These are phyloP conservation scores for Ceraclea dissimilis DNA, from an alignment of 2,888 invertebrate species.

Conservation along the genomic window DNA sequence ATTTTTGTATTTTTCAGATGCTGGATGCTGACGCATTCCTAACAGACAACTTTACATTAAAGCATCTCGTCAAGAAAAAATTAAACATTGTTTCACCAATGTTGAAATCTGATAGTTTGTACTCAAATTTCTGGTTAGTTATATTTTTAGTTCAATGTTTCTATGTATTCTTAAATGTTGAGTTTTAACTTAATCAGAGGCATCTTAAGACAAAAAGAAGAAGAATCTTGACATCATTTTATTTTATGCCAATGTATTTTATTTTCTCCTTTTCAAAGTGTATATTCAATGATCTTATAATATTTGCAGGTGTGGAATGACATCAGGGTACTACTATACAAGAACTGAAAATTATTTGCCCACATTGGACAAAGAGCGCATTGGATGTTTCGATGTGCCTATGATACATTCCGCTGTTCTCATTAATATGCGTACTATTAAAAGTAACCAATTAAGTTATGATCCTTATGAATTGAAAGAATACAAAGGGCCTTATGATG, in stretches of 20 bases:
- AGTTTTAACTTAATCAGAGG: no score
- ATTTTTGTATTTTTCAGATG: slow-evolving; percentile 52
- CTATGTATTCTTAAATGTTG: no score
- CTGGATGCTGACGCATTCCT: slow-evolving; percentile 81
- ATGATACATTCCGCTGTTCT: slow-evolving; percentile 89
- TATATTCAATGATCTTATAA: no score
- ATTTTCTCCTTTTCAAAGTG: no score
- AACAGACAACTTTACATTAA: slow-evolving; percentile 57
- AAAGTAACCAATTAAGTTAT: slow-evolving; percentile 66
- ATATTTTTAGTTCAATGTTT: background rate
- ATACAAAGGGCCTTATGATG: slow-evolving; percentile 79
- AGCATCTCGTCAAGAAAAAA: slow-evolving; percentile 53
- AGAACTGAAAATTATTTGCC: slow-evolving; percentile 79
- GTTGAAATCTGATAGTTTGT: slow-evolving; percentile 76
- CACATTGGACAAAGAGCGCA: slow-evolving; percentile 59
- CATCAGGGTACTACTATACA: slow-evolving; percentile 71
- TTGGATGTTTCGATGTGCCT: slow-evolving; percentile 77
- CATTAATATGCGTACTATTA: slow-evolving; percentile 56
- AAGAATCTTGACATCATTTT: no score
- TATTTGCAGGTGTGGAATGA: slow-evolving; percentile 67
- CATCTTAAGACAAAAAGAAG: no score
- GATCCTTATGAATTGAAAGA: slow-evolving; percentile 49
- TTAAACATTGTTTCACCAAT: slow-evolving; percentile 73
- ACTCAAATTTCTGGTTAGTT: slow-evolving; percentile 89
- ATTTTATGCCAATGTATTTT: no score